These are phyloP conservation scores for Schizopygopsis malacanthus DNA, from an alignment of 2,797 vertebrate genomes.

Conservation along the genomic window DNA sequence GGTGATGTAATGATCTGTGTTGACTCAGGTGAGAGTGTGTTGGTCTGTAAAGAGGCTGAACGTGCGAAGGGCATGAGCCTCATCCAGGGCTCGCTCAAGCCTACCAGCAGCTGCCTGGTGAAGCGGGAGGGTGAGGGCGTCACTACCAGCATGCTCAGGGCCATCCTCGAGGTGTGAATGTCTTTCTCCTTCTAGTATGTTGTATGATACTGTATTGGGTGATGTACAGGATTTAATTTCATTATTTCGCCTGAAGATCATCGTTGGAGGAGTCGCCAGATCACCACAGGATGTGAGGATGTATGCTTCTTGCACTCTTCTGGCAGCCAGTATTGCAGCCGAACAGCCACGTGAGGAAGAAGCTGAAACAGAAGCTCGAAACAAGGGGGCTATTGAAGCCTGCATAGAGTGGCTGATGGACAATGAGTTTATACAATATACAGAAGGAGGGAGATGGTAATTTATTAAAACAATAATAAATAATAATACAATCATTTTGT, in stretches of 20 bases:
- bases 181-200: neutral
- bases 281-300: conserved; percentile 87
- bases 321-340: conserved; percentile 83
- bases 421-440: conserved; percentile 92
- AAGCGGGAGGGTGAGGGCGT: conserved; percentile 86
- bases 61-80: conserved; percentile 88
- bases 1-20: neutral
- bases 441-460: conserved; percentile 74
- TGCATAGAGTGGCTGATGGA: conserved; percentile 92
- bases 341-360: conserved; percentile 42
- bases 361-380: conserved; percentile 57
- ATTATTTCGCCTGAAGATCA: conserved; percentile 79
- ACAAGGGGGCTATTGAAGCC: conserved; percentile 82
- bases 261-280: conserved; percentile 90
- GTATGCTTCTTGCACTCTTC: conserved; percentile 91
- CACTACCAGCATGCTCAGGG: conserved; percentile 93
- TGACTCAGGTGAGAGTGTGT: conserved; percentile 89
- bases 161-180: conserved; percentile 89
- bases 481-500: neutral
- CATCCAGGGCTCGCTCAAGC: conserved; percentile 86
- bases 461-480: neutral
- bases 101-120: conserved; percentile 90
- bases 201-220: neutral
- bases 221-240: neutral
- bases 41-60: conserved; percentile 93